phyloP scores from a whole-genome alignment of 2,113 vertebrate species.

The Pontoporia blainvillei region DNA sequence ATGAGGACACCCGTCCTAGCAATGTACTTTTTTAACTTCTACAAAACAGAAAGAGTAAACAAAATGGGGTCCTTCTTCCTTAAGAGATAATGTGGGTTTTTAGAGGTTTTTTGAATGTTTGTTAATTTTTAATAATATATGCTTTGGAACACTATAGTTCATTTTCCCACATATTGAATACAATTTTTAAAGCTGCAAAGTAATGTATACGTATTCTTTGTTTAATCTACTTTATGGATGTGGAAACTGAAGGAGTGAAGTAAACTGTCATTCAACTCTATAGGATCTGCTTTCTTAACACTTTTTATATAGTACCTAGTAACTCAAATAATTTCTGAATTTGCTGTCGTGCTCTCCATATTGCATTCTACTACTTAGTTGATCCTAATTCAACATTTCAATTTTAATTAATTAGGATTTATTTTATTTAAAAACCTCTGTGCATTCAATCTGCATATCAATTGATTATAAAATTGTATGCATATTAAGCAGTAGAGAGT shows the following conservation, averaged over 20 bases:
- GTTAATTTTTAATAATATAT: neutral
- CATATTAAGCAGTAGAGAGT: neutral
- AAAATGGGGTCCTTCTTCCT: neutral
- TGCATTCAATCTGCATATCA: neutral
- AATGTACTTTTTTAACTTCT: neutral
- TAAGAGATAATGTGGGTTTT: neutral
- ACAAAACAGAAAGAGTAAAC: neutral
- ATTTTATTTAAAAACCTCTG: constrained; percentile 6
- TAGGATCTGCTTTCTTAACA: neutral
- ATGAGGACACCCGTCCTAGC: neutral
- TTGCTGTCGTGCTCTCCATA: neutral
- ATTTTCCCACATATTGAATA: neutral
- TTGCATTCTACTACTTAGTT: neutral
- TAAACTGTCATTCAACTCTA: neutral
- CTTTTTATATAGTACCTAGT: neutral
- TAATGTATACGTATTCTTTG: neutral
- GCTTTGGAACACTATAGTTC: neutral
- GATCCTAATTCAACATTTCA: neutral
- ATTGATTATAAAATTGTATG: neutral
- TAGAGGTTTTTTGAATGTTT: neutral
- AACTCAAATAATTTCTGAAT: constrained; percentile 11
- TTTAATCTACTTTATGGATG: neutral
- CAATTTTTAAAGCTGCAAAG: neutral
- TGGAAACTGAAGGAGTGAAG: neutral
- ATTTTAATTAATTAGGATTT: constrained; percentile 41